A percentile compares a stretch with the other conserved stretches of the same genome.
phyloP scores from a whole-genome alignment of 2,888 invertebrate species.

The Escarpia spicata region DNA sequence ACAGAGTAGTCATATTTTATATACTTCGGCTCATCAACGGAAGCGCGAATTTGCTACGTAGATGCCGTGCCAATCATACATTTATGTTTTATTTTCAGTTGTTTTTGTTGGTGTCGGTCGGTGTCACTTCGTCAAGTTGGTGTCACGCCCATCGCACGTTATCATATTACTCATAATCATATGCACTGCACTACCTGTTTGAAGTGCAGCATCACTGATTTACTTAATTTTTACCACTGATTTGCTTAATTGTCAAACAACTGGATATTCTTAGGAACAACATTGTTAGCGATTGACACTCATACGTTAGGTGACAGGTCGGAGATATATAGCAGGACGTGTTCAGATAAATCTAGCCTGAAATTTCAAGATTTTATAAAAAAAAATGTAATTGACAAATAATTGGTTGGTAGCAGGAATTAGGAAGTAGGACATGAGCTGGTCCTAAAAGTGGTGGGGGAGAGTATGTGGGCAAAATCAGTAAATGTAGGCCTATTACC shows the following conservation, averaged over 20 bases:
- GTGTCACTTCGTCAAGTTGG: not conserved
- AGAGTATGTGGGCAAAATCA: too few relatives aligned
- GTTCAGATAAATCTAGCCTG: too few relatives aligned
- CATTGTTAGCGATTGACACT: too few relatives aligned
- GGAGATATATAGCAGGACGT: too few relatives aligned
- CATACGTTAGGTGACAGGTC: too few relatives aligned
- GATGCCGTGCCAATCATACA: not conserved
- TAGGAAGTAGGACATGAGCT: too few relatives aligned
- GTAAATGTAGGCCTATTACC: too few relatives aligned
- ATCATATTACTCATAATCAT: not conserved
- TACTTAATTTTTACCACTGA: not conserved
- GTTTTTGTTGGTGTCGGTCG: not conserved
- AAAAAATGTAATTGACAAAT: too few relatives aligned
- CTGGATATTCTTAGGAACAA: not conserved
- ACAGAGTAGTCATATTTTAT: not conserved
- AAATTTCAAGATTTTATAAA: too few relatives aligned
- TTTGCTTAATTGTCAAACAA: not conserved
- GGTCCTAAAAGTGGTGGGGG: too few relatives aligned
- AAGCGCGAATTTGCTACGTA: not conserved
- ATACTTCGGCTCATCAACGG: not conserved
- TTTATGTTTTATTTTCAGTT: conserved; percentile 17
- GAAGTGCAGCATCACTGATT: not conserved
- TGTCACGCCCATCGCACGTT: conserved; percentile 1
- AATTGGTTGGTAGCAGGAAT: too few relatives aligned
- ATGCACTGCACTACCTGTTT: not conserved